These are phyloP conservation scores for Ovis aries DNA, from an alignment of 2,113 vertebrate genomes.

Conservation along the genomic window ARS-UI_Ramb_v3.0 NC_056056.1:160888501-160889000, in stretches of 20 bases:
- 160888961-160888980: background rate
- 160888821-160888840: background rate
- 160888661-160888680: background rate
- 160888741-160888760: background rate
- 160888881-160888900: rapidly evolving
- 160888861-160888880: background rate
- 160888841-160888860: background rate
- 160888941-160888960: background rate
- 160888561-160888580: background rate
- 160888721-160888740: background rate
- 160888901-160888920: background rate
- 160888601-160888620: background rate
- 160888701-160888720: background rate
- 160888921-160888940: background rate
- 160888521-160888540: background rate
- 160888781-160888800: background rate
- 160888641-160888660: background rate
- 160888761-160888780: background rate
- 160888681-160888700: background rate
- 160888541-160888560: background rate
- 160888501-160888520: background rate
- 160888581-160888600: background rate
- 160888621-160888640: background rate
- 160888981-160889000: background rate
- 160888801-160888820: background rate